phyloP scores from a whole-genome alignment of 37 sponge, comb jelly and placozoan genomes.

The Halichondria panicea region DNA sequence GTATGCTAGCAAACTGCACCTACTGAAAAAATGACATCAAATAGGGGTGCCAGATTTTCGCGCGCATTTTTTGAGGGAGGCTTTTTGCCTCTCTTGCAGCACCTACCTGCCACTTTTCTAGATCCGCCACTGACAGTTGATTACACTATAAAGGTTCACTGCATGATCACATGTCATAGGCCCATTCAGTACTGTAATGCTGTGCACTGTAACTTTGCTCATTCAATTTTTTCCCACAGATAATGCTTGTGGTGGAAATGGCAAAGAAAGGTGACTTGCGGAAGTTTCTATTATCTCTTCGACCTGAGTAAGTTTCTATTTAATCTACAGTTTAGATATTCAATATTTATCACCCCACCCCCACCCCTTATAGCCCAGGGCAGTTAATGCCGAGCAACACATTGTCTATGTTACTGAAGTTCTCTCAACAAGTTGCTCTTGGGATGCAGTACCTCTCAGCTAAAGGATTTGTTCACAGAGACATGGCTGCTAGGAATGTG shows the following conservation, averaged over 20 bases:
- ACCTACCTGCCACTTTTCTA: no score
- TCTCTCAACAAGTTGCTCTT: slow-evolving; percentile 32
- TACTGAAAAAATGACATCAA: no score
- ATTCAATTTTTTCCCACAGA: no score
- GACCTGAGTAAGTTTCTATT: slow-evolving; percentile 17
- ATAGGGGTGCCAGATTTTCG: no score
- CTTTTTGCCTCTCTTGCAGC: no score
- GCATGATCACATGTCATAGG: no score
- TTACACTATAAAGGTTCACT: no score
- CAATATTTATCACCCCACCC: background rate
- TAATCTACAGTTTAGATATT: background rate
- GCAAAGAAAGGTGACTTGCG: slow-evolving; percentile 12
- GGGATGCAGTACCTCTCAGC: slow-evolving; percentile 36
- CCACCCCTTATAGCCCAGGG: background rate
- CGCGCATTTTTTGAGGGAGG: no score
- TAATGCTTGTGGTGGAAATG: slow-evolving; percentile 22
- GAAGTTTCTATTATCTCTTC: background rate
- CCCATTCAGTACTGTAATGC: no score
- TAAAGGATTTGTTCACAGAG: slow-evolving; percentile 31
- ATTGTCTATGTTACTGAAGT: slow-evolving; percentile 2
- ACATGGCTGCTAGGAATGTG: slow-evolving; percentile 34
- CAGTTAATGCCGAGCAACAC: background rate
- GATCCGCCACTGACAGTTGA: no score
- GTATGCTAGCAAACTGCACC: no score
- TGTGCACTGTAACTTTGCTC: no score